Base-by-base conservation (phyloP, 2,888 invertebrate genomes). In the Belgica antarctica region DNA sequence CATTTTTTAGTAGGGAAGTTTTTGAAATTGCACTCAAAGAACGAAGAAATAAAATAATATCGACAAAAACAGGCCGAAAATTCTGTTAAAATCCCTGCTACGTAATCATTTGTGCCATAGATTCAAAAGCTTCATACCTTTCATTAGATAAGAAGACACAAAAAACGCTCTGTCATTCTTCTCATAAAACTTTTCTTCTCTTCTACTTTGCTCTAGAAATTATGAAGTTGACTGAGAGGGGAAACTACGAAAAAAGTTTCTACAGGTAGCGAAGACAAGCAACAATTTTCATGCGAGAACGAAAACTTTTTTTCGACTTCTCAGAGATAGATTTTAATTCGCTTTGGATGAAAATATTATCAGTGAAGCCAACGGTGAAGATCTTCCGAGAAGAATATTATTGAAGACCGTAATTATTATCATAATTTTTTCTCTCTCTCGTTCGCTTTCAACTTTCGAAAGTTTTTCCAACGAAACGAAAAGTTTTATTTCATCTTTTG, bases 231-330 rank as follows among this genome's bases (percentile, higher is more conserved):
- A n/a, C n/a, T n/a, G n/a, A n/a, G n/a, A n/a, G n/a, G 62, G 15
- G 19, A 19, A 15, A 31, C 25, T 27, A 59, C 19, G 62, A 17
- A 24, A 19, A 62, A 62, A 62, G 62, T 41, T 63, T 63, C 63
- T 36, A 63, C 63, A 63, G 63, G 63, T 63, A 36, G 63, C n/a
- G 19, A 59, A 22, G 59, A 62, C 7, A 19, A 63, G 63, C 63
- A 63, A 63, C 63, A 63, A 62, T 62, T 62, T 59, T 62, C 34
- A 28, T 52, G n/a, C 61, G 7, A 4, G 31, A 3, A 62, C 1
- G 19, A 34, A 36, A 62, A 34, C 5, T 34, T 36, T 36, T 12
- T 31, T 25, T 17, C 17, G 52, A n/a, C n/a, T n/a, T n/a, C n/a
- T 17, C 19, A 10, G 5, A 10, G 15, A 5, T 2, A 15, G 24